Conservation (phyloP, 1,140 invertebrate genomes). For the Drosophila repleta region DNA sequence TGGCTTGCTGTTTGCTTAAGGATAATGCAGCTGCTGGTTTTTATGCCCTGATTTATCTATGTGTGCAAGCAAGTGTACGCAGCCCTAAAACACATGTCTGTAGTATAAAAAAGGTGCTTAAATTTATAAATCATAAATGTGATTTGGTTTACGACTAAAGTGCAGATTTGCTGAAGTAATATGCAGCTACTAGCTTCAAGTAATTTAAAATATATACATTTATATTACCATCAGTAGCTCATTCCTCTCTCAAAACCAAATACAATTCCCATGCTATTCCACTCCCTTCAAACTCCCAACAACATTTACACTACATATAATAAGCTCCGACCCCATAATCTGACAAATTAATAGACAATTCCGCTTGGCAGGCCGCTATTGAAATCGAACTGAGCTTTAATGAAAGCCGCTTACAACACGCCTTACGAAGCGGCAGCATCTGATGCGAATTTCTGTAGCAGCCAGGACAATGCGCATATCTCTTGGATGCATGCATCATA, state of each 20-base stretch:
- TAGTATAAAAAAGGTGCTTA: conserved; percentile 5
- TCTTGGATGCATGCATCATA: not conserved
- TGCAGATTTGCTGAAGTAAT: no score
- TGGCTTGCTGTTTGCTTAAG: conserved; percentile 1
- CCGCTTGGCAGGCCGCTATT: not conserved
- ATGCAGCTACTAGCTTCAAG: no score
- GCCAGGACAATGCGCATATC: conserved; percentile 7
- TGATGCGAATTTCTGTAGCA: not conserved
- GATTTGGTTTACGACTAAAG: no score
- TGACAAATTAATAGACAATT: not conserved
- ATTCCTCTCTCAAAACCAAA: no score
- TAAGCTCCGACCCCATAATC: not conserved
- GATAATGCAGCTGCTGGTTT: not conserved
- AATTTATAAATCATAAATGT: not conserved
- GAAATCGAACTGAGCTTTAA: not conserved
- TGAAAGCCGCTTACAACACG: conserved; percentile 8
- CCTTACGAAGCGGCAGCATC: not conserved
- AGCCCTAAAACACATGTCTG: not conserved
- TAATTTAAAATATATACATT: no score
- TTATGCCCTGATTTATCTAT: not conserved
- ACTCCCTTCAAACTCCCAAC: no score
- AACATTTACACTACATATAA: not conserved
- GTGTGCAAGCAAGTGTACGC: not conserved
- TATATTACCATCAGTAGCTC: no score
- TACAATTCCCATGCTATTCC: no score